phyloP scores from a whole-genome alignment of 2,797 vertebrate species.

The Mormyrops attenuatus region DNA sequence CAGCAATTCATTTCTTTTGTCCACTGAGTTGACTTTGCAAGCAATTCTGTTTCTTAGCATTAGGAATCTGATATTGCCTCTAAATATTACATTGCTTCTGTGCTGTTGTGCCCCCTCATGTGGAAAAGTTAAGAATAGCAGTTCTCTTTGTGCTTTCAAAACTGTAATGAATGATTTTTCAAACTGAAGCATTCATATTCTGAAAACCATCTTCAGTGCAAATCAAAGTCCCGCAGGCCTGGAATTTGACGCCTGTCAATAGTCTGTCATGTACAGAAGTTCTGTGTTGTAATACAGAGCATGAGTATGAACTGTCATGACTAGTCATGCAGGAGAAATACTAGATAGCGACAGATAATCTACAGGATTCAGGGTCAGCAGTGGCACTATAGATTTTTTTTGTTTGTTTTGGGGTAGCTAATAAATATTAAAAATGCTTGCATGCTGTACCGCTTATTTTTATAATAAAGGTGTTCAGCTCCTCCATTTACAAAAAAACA shows the following conservation, averaged over 20 bases:
- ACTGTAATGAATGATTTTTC: background rate
- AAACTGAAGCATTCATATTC: background rate
- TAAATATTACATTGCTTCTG: background rate
- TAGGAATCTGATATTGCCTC: background rate
- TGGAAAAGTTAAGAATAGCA: background rate
- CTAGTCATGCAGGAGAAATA: background rate
- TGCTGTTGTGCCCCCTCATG: background rate
- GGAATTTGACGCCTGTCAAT: background rate
- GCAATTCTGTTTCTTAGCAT: background rate
- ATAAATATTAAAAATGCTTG: background rate
- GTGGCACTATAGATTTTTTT: background rate
- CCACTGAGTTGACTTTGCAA: background rate
- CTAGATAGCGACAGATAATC: background rate
- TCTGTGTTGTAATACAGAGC: background rate
- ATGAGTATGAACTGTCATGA: background rate
- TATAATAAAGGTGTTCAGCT: background rate
- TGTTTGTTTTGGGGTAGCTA: background rate
- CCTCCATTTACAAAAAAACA: background rate
- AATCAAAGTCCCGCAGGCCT: background rate
- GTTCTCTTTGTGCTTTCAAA: background rate
- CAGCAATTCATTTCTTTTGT: background rate
- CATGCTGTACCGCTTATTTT: background rate
- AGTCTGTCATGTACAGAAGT: background rate
- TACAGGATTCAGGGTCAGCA: background rate
- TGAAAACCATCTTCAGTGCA: background rate